Evolutionary conservation across 2,797 vertebrate genomes (phyloP).

Genomic region (Coreius guichenoti): DNA sequence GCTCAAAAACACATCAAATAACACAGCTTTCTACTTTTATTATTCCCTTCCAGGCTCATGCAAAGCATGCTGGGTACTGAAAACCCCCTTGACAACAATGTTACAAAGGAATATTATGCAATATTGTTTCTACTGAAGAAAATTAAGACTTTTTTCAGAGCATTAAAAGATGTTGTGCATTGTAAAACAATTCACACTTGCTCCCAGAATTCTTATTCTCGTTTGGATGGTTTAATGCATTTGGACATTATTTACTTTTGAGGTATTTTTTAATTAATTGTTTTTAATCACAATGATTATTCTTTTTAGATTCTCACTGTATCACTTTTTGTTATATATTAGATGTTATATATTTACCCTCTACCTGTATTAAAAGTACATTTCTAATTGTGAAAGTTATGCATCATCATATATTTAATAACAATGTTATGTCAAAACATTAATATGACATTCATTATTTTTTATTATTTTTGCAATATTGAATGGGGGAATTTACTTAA

Average conservation of each 20-base stretch:
- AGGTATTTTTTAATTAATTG: background rate
- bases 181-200: background rate
- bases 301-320: background rate
- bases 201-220: background rate
- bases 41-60: background rate
- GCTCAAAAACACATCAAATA: background rate
- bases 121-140: too few species aligned
- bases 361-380: too few species aligned
- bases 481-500: background rate
- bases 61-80: slow-evolving; percentile 7
- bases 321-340: too few species aligned
- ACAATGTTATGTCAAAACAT: background rate
- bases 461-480: background rate
- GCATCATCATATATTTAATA: background rate
- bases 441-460: too few species aligned
- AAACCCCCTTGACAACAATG: slow-evolving; percentile 6
- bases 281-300: background rate
- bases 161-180: background rate
- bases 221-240: background rate
- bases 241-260: background rate
- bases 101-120: background rate
- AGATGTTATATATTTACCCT: too few species aligned
- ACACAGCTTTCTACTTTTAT: background rate
- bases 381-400: too few species aligned
- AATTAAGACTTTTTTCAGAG: background rate